phyloP scores from a whole-genome alignment of 1,140 invertebrate genomes.

The Drosophila asahinai region DNA sequence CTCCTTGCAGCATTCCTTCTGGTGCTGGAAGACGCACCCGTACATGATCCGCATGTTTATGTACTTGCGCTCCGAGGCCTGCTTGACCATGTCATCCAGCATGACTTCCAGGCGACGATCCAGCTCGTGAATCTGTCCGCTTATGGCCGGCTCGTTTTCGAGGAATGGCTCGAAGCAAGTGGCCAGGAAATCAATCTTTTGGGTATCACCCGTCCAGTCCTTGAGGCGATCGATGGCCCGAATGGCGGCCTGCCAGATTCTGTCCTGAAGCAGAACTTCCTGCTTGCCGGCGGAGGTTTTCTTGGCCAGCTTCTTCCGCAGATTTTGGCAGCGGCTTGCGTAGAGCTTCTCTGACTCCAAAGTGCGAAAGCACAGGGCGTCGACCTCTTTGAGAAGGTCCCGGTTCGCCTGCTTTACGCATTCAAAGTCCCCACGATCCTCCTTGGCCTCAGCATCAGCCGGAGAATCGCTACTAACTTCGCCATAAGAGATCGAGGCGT shows the following conservation, averaged over 20 bases:
- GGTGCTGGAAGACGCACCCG: constrained; percentile 41
- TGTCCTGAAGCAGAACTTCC: background rate
- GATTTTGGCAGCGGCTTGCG: background rate
- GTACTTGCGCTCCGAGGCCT: constrained; percentile 37
- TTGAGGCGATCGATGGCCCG: constrained; percentile 38
- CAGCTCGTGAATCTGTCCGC: constrained; percentile 15
- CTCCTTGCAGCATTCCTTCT: constrained; percentile 28
- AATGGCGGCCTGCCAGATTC: constrained; percentile 6
- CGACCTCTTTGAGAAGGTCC: constrained; percentile 26
- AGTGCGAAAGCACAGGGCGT: constrained; percentile 15
- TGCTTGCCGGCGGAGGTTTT: background rate
- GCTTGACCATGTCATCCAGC: constrained; percentile 26
- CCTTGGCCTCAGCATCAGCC: background rate
- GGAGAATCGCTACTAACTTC: background rate
- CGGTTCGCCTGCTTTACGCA: constrained; percentile 14
- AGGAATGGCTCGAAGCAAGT: constrained; percentile 37
- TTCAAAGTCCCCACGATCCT: background rate
- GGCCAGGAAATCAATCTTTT: constrained; percentile 45
- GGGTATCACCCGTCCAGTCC: constrained; percentile 26
- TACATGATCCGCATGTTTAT: constrained; percentile 55
- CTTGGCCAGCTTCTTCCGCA: constrained; percentile 1
- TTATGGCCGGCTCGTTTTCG: constrained; percentile 16
- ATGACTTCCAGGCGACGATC: constrained; percentile 50
- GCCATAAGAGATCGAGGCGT: background rate
- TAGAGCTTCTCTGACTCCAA: constrained; percentile 14